phyloP scores from a whole-genome alignment of 2,888 invertebrate species.

The Eupithecia dodoneata region DNA sequence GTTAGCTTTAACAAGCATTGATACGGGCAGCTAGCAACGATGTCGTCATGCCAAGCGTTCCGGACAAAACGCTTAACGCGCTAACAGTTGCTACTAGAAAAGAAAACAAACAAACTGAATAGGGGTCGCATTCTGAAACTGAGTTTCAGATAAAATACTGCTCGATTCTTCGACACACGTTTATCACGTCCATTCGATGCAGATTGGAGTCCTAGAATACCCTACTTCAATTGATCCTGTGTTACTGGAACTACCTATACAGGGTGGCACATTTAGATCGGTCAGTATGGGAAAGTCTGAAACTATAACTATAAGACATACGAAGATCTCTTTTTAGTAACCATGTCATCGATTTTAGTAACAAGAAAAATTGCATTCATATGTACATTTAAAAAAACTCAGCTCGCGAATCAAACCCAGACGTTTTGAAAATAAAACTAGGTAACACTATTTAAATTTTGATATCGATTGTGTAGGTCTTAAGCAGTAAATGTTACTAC shows the following conservation, averaged over 20 bases:
- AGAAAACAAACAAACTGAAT: conserved; percentile 1
- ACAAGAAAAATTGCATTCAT: no score
- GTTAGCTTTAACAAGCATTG: neutral
- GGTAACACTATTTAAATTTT: no score
- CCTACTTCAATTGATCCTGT: neutral
- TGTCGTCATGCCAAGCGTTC: neutral
- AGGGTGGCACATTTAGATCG: no score
- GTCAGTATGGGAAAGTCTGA: no score
- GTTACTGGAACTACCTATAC: neutral
- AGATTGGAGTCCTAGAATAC: neutral
- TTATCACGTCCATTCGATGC: neutral
- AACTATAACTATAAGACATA: no score
- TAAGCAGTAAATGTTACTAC: no score
- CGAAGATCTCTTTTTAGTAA: no score
- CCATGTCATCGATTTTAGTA: no score
- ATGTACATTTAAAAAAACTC: no score
- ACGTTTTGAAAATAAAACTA: no score
- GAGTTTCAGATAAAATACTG: neutral
- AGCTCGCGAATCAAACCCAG: no score
- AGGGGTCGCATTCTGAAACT: neutral
- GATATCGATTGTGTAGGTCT: no score
- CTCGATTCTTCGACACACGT: neutral
- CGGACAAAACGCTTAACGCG: neutral
- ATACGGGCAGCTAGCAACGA: neutral
- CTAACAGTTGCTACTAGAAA: neutral